Evolutionary conservation across 2,888 invertebrate genomes (phyloP).

Genomic region (Notocelia uddmanniana): DNA sequence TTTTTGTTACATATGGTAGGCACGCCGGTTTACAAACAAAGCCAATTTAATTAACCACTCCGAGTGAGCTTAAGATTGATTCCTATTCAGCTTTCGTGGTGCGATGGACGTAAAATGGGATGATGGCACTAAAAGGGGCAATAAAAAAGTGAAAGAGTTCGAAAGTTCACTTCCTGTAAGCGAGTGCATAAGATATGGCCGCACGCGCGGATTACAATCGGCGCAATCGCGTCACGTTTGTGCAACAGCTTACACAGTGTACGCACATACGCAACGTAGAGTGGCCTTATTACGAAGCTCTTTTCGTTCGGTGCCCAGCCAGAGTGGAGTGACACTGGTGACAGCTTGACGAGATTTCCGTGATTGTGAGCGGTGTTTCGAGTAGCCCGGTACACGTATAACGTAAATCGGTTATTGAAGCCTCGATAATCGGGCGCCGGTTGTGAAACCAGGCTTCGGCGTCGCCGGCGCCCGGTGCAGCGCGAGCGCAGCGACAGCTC

Average conservation of each 20-base stretch:
- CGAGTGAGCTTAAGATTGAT: constrained; percentile 22
- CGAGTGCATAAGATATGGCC: constrained; percentile 70
- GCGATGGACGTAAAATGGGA: constrained; percentile 48
- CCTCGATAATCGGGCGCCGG: constrained; percentile 54
- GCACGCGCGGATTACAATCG: constrained; percentile 80
- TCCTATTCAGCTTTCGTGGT: constrained; percentile 3
- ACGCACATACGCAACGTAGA: constrained; percentile 64
- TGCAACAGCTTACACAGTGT: constrained; percentile 81
- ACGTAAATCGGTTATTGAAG: constrained; percentile 53
- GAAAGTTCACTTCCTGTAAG: constrained; percentile 72
- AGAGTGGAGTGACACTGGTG: constrained; percentile 11
- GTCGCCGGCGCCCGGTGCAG: constrained; percentile 53
- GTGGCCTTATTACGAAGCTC: constrained; percentile 24
- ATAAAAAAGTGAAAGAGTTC: constrained; percentile 72
- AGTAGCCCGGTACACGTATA: constrained; percentile 45
- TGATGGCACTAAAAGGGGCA: constrained; percentile 48
- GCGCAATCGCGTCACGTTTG: constrained; percentile 71
- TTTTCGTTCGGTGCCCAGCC: background rate
- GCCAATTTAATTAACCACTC: constrained; percentile 32
- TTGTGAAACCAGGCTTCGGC: constrained; percentile 64
- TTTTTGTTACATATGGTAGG: constrained; percentile 40
- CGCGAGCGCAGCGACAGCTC: constrained; percentile 61
- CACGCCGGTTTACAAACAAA: constrained; percentile 42
- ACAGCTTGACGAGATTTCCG: constrained; percentile 35
- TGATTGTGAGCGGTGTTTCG: constrained; percentile 37